A percentile compares a stretch with the other conserved stretches of the same genome.
phyloP scores from a whole-genome alignment of 2,113 vertebrate species.

The Conger conger region DNA sequence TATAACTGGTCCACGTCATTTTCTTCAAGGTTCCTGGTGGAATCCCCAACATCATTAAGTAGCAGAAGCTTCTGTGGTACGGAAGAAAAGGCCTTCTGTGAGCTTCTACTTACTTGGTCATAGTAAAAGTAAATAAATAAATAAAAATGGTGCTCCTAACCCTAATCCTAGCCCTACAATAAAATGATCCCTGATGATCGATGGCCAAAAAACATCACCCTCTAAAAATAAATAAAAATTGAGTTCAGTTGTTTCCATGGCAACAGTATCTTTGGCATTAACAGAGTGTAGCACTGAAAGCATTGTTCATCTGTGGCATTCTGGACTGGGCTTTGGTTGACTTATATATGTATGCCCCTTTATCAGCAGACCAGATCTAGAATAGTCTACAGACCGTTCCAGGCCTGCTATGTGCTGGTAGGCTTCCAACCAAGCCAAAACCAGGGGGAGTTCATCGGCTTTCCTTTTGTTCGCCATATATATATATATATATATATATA shows the following conservation, averaged over 20 bases:
- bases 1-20: too few relatives aligned
- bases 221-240: conserved; percentile 18
- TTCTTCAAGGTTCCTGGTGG: too few relatives aligned
- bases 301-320: conserved; percentile 33
- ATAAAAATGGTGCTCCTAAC: too few relatives aligned
- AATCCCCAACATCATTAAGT: too few relatives aligned
- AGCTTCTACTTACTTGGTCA: not conserved
- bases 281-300: conserved; percentile 30
- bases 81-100: too few relatives aligned
- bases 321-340: conserved; percentile 10
- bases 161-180: too few relatives aligned
- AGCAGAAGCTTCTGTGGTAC: too few relatives aligned
- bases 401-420: not conserved
- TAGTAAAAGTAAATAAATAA: too few relatives aligned
- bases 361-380: conserved; percentile 23
- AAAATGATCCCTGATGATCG: conserved; percentile 38
- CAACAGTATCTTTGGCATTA: conserved; percentile 45
- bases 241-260: conserved; percentile 49
- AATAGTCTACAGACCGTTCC: not conserved
- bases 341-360: conserved; percentile 26
- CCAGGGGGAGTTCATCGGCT: not conserved
- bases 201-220: conserved; percentile 36
- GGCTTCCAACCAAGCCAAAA: not conserved
- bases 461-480: not conserved
- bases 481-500: too few relatives aligned